Evolutionary conservation across 35 echinoderm and acorn worm species (phyloP), one percentile per base, ranked within the genome.

Genomic region (Apostichopus parvimensis): DNA sequence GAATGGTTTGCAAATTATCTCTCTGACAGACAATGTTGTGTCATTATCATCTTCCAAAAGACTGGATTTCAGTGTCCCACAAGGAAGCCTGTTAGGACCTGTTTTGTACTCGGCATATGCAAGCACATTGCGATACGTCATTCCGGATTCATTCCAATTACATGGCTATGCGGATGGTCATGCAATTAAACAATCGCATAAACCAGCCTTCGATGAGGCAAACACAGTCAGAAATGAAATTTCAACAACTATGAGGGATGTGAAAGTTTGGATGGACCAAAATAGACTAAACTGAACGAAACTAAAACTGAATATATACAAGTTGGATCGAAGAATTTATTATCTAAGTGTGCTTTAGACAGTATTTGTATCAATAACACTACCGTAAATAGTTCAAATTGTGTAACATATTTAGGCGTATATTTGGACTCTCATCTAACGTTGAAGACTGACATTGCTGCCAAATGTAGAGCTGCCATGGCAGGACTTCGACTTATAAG

Each of bases 401-500:
- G 77, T 78, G 77, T 78, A 24, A 12, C 5, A 78, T 45, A 78
- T 17, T 17, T 78, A 9, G 77, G 77, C 8, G 77, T 3, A 6
- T 45, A 12, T 78, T 3, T 78, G 8, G 20, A 78, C 17, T 45
- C 4, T 8, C 1, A 8, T 61, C 6, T 61, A 61, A 12, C 58
- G 12, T 17, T 78, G 20, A 78, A 78, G 77, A 22, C 8, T 11
- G 0, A 78, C 8, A 45, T 78, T 24, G 17, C 77, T 9, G 77
- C 77, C 28, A 78, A 78, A 17, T 78, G 77, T 78, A 78, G 21
- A 86, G 26, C 82, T 59, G 82, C 82, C 13, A 56, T 86, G 82
- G 53, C 53, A 11, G 6, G 52, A 34, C 52, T 34, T 54, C 0
- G 82, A 57, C 15, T 34, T 13, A 25, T 86, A n/a, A 12, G 11